Percentiles rank a stretch among this genome's conserved stretches.
Evolutionary conservation across 2,888 invertebrate species (phyloP).

Genomic region (Cyclophora punctaria): DNA sequence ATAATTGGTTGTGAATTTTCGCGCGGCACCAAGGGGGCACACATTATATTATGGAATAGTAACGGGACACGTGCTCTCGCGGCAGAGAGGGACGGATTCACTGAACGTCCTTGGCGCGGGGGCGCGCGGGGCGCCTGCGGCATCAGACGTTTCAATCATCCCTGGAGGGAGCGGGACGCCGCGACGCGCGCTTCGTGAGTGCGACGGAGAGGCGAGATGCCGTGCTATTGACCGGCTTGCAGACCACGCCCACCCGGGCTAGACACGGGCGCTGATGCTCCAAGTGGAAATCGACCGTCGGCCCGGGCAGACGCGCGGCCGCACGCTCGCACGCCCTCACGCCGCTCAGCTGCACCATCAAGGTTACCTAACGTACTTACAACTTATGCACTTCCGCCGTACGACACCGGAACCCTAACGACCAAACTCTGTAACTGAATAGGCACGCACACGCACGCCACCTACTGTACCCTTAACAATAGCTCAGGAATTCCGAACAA

Average conservation of each 20-base stretch:
- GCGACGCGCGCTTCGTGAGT: conserved; percentile 20
- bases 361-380: conserved; percentile 54
- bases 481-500: conserved; percentile 26
- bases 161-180: conserved; percentile 57
- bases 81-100: conserved; percentile 75
- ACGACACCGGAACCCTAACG: conserved; percentile 12
- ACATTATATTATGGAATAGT: conserved; percentile 73
- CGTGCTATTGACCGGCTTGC: conserved; percentile 74
- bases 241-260: conserved; percentile 73
- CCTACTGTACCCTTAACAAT: conserved; percentile 23
- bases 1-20: conserved; percentile 72
- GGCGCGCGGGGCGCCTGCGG: conserved; percentile 74
- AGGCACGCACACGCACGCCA: conserved; percentile 19
- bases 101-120: conserved; percentile 74
- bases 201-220: conserved; percentile 52
- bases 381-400: conserved; percentile 51
- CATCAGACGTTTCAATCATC: conserved; percentile 76
- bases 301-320: conserved; percentile 68
- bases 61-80: conserved; percentile 73
- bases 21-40: conserved; percentile 68
- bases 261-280: conserved; percentile 67
- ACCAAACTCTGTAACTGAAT: conserved; percentile 14
- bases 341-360: conserved; percentile 57
- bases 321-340: no score
- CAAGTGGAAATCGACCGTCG: conserved; percentile 73